Evolutionary conservation across 1,140 invertebrate genomes (phyloP).

Genomic region (Drosophila watanabei): DNA sequence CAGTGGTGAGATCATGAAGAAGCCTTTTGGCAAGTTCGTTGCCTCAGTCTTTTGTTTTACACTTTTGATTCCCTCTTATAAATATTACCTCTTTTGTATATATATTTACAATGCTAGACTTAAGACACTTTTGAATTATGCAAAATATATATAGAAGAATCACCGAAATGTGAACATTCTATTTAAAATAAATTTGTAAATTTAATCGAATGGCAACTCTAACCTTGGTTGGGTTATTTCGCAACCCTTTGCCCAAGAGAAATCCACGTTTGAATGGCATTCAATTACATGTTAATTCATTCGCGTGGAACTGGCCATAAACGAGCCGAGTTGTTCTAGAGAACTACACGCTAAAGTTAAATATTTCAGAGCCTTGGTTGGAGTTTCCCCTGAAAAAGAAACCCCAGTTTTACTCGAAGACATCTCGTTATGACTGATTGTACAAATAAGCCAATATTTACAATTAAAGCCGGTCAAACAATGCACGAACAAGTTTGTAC

Average conservation of each 20-base stretch:
- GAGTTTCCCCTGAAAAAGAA: conserved; percentile 35
- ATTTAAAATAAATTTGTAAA: background rate
- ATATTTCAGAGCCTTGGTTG: conserved; percentile 11
- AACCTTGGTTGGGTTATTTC: conserved; percentile 12
- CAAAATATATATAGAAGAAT: background rate
- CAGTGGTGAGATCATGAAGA: too few relatives aligned
- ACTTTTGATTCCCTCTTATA: background rate
- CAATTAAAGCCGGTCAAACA: conserved; percentile 47
- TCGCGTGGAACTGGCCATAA: conserved; percentile 16
- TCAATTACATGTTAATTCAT: conserved; percentile 36
- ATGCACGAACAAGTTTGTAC: conserved; percentile 30
- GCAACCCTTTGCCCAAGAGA: conserved; percentile 15
- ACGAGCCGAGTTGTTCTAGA: conserved; percentile 13
- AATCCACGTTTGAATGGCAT: conserved; percentile 20
- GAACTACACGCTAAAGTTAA: conserved; percentile 24
- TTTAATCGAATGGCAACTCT: conserved; percentile 24
- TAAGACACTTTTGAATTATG: background rate
- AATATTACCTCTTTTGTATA: too few relatives aligned
- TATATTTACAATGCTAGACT: background rate
- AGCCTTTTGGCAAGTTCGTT: background rate
- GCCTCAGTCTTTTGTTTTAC: background rate
- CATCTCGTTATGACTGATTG: conserved; percentile 42
- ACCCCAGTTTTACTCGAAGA: conserved; percentile 8
- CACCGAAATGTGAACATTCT: background rate
- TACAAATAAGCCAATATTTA: conserved; percentile 42